Base-by-base conservation (phyloP, 2,888 invertebrate species). In the Caenorhabditis virilis region DNA sequence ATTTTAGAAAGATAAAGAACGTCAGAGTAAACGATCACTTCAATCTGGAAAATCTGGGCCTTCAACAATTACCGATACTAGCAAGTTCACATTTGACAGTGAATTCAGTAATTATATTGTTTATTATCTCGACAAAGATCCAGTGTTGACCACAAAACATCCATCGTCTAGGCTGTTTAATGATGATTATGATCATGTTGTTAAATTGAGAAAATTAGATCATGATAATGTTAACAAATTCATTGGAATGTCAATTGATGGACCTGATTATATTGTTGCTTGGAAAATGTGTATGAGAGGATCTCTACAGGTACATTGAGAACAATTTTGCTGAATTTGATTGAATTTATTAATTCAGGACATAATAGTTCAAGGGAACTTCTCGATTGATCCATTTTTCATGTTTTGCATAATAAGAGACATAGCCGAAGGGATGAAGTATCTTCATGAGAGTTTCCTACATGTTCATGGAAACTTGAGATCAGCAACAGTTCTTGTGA, bases 211-310 rank as follows among this genome's bases (percentile, higher is more conserved):
- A 11, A 70, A 78, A 33, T 36, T 81, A 47, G 78, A 81, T 25
- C 75, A 81, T 63, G 77, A 79, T 33, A 82, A 82, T 55, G 26
- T 78, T 42, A 78, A 80, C 71, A 73, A 72, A 35, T 80, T 81
- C 48, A 55, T 79, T 9, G 81, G 81, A 2, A 18, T 81, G 18
- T 78, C 76, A 6, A 61, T 78, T 5, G 82, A 81, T 46, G 76
- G 71, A 6, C 56, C 72, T 1, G 41, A 49, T 15, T 68, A 61
- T 33, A 25, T 78, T 25, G 68, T 74, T 0, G 58, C 81, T 25
- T 80, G 78, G 80, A 78, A 74, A 33, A 68, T 69, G 48, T 81
- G 80, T 55, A 52, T 64, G 9, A 45, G 80, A n/a, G 71, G 71
- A n/a, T 60, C 56, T 9, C 49, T 70, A 11, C 54, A 65, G 49